Evolutionary conservation across 2,888 invertebrate genomes (phyloP).

Genomic region (Ceramica pisi): DNA sequence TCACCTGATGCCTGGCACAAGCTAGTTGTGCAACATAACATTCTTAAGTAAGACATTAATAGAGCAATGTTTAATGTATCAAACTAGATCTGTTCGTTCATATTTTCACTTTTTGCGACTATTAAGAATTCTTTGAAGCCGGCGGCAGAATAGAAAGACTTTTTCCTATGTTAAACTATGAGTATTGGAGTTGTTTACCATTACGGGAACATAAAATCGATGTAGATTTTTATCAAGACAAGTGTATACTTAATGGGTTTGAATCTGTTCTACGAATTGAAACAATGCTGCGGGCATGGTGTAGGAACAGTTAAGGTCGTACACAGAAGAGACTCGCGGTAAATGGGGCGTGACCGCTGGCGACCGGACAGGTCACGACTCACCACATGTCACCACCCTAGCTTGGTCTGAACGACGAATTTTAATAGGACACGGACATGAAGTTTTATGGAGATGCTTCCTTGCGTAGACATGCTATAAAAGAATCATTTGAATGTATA

Average conservation of each 20-base stretch:
- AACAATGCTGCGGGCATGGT: constrained; percentile 71
- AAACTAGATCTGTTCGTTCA: constrained; percentile 59
- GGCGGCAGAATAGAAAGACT: constrained; percentile 30
- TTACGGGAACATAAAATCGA: constrained; percentile 45
- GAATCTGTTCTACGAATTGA: constrained; percentile 69
- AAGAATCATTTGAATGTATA: constrained; percentile 13
- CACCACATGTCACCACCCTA: constrained; percentile 65
- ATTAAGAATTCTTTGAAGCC: constrained; percentile 61
- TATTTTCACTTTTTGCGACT: constrained; percentile 64
- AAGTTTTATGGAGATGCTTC: constrained; percentile 43
- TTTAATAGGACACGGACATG: constrained; percentile 40
- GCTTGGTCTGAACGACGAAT: constrained; percentile 60
- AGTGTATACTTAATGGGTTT: constrained; percentile 65
- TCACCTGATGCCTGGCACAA: constrained; percentile 24
- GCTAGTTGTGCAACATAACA: constrained; percentile 47
- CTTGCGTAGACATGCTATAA: constrained; percentile 31
- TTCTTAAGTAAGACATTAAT: constrained; percentile 67
- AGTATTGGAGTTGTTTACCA: constrained; percentile 12
- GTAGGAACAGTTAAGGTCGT: constrained; percentile 70
- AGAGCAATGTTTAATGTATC: constrained; percentile 63
- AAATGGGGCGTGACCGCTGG: constrained; percentile 86
- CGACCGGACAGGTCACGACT: constrained; percentile 83
- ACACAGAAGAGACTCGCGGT: constrained; percentile 74
- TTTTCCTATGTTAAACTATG: constrained; percentile 30
- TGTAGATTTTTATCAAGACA: constrained; percentile 63